Conservation (phyloP, 2,888 invertebrate genomes). For the Drosophila barbarae region DNA sequence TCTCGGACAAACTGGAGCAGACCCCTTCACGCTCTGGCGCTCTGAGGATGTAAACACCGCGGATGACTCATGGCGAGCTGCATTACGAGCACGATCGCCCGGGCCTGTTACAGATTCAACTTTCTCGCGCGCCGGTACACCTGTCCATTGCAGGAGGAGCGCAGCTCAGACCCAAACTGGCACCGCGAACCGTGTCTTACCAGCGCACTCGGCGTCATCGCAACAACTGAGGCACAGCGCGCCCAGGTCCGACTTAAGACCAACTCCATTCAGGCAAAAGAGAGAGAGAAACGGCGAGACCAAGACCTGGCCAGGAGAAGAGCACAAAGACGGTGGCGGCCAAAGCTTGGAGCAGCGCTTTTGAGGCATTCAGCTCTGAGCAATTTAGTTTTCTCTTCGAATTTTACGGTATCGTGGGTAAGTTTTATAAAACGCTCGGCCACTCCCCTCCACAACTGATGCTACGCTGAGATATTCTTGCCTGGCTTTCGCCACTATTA, state of each 20-base stretch:
- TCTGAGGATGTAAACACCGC: slow-evolving; percentile 19
- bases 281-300: background rate
- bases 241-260: slow-evolving; percentile 36
- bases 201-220: slow-evolving; percentile 60
- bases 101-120: slow-evolving; percentile 39
- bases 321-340: slow-evolving; percentile 2
- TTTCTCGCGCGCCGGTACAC: slow-evolving; percentile 49
- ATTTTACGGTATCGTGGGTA: slow-evolving; percentile 45
- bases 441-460: slow-evolving; percentile 32
- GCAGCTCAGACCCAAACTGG: background rate
- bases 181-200: slow-evolving; percentile 33
- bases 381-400: slow-evolving; percentile 21
- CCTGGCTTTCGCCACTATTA: slow-evolving; percentile 37
- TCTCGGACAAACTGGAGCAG: slow-evolving; percentile 19
- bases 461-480: slow-evolving; percentile 29
- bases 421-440: slow-evolving; percentile 21
- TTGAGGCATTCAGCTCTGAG: slow-evolving; percentile 2
- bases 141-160: slow-evolving; percentile 34
- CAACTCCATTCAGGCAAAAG: slow-evolving; percentile 32
- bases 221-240: slow-evolving; percentile 33
- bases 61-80: slow-evolving; percentile 20
- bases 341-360: slow-evolving; percentile 8
- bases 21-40: slow-evolving; percentile 8
- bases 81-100: slow-evolving; percentile 4
- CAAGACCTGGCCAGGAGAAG: slow-evolving; percentile 19